These are phyloP conservation scores for Galerucella pusilla DNA, from an alignment of 2,888 invertebrate genomes.

Conservation along the genomic window DNA sequence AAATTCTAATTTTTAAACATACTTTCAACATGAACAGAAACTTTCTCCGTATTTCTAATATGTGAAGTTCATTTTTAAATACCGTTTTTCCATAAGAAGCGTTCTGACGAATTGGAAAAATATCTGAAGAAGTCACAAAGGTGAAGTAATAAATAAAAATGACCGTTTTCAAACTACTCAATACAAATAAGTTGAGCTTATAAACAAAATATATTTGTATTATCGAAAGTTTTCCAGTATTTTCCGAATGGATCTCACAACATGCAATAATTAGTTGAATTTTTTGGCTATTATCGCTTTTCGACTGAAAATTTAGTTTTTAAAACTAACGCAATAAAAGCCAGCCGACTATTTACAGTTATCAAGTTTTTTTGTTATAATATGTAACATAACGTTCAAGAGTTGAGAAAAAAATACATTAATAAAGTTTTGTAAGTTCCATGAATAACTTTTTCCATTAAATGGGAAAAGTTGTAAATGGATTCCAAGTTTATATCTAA, in stretches of 20 bases:
- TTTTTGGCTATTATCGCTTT: not conserved
- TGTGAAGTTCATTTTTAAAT: too few species aligned
- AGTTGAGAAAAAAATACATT: constrained; percentile 19
- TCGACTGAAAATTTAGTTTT: not conserved
- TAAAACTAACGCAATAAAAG: not conserved
- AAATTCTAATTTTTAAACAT: too few species aligned
- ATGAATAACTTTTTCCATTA: constrained; percentile 27
- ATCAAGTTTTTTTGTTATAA: constrained; percentile 19
- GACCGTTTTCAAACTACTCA: too few species aligned
- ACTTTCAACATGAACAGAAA: too few species aligned
- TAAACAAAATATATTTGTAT: not conserved
- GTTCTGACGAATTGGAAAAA: too few species aligned
- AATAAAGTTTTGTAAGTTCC: constrained; percentile 30
- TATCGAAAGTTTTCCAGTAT: not conserved
- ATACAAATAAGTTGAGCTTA: too few species aligned
- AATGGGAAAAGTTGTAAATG: constrained; percentile 39
- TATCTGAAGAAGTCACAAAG: too few species aligned
- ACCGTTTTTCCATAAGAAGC: too few species aligned
- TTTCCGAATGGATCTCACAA: not conserved
- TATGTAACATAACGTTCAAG: constrained; percentile 23
- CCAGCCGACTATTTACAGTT: not conserved
- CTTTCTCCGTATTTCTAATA: too few species aligned
- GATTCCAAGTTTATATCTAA: constrained; percentile 24
- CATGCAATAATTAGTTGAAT: not conserved
- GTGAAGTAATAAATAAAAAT: too few species aligned